These are phyloP conservation scores for Anthopleura xanthogrammica DNA, from an alignment of 92 coral and sea anemone genomes.

Conservation along the genomic window DNA sequence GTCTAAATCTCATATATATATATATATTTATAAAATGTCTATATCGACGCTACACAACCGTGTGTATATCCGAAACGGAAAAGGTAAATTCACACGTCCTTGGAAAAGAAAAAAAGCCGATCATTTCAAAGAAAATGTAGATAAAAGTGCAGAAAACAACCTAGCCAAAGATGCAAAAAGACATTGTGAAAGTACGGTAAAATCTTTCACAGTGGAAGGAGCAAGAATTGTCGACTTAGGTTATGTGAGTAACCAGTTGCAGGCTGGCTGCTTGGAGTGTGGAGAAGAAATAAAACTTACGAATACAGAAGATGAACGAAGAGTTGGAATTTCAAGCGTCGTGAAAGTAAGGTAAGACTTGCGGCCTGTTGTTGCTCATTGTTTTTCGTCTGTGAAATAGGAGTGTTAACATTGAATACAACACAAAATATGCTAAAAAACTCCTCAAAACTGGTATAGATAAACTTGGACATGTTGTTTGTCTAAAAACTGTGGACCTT, in stretches of 20 bases:
- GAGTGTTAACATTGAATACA: not conserved
- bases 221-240: not conserved
- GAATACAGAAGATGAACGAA: slow-evolving; percentile 8
- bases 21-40: not conserved
- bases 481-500: not conserved
- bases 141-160: not conserved
- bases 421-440: not conserved
- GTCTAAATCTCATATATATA: not conserved
- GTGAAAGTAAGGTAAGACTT: slow-evolving; percentile 14
- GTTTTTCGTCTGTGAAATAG: not conserved
- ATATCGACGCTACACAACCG: not conserved
- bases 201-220: not conserved
- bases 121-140: not conserved
- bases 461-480: not conserved
- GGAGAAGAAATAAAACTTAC: not conserved
- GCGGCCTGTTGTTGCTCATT: not conserved
- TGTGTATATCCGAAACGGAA: not conserved
- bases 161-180: not conserved
- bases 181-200: not conserved
- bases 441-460: not conserved
- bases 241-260: not conserved
- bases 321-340: slow-evolving; percentile 6
- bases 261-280: slow-evolving; percentile 1
- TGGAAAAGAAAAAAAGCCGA: not conserved
- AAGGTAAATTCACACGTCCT: not conserved